Evolutionary conservation across 2,797 vertebrate species (phyloP).

Genomic region (Linurgus olivaceus): DNA sequence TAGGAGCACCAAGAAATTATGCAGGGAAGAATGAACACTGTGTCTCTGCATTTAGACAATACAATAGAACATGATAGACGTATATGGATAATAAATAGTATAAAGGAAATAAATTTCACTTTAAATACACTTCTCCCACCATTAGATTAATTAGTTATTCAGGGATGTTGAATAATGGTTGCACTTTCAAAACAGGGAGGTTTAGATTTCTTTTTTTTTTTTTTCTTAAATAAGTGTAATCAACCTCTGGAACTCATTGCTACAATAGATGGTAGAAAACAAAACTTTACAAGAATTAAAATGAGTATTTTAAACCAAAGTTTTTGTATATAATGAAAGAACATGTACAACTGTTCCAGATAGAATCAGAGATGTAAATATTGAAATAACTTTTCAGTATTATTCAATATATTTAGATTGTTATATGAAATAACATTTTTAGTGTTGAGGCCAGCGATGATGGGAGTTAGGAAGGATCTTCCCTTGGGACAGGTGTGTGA

Average conservation of each 20-base stretch:
- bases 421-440: not conserved
- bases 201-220: not conserved
- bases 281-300: not conserved
- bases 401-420: not conserved
- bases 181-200: not conserved
- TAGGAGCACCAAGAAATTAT: not conserved
- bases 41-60: not conserved
- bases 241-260: not conserved
- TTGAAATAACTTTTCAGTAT: not conserved
- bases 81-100: not conserved
- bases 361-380: not conserved
- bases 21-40: not conserved
- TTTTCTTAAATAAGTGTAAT: not conserved
- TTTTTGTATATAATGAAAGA: not conserved
- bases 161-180: not conserved
- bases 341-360: not conserved
- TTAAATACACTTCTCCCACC: not conserved
- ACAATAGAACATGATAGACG: not conserved
- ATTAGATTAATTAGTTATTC: not conserved
- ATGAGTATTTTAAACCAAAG: not conserved
- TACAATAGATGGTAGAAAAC: not conserved
- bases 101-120: not conserved
- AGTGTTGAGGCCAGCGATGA: not conserved
- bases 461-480: not conserved
- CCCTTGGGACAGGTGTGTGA: not conserved